phyloP scores from a whole-genome alignment of 1,140 invertebrate species.

The Euschistus heros region DNA sequence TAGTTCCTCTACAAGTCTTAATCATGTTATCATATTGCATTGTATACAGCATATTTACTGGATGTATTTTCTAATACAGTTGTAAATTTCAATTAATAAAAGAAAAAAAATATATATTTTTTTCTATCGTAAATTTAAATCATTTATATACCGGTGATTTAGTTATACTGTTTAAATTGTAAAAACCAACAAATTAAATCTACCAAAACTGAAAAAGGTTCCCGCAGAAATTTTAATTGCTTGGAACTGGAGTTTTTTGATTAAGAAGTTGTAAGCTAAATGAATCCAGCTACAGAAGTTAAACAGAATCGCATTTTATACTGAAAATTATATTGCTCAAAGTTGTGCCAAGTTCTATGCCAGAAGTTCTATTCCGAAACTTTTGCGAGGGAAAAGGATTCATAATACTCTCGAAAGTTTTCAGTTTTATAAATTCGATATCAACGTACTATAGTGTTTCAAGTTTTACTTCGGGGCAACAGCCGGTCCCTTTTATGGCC shows the following conservation, averaged over 20 bases:
- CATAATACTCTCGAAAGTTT: constrained; percentile 11
- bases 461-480: no score
- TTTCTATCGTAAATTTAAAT: no score
- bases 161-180: no score
- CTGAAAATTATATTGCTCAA: constrained; percentile 13
- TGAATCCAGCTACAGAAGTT: constrained; percentile 8
- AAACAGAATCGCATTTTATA: constrained; percentile 13
- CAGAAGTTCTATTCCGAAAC: constrained; percentile 3
- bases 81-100: no score
- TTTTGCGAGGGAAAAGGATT: neutral
- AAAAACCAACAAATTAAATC: neutral
- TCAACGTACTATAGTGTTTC: constrained; percentile 9
- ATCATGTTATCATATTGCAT: no score
- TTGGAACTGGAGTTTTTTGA: constrained; percentile 2
- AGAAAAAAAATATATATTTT: no score
- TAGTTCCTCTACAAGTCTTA: no score
- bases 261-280: constrained; percentile 15
- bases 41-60: no score
- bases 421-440: constrained; percentile 6
- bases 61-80: no score
- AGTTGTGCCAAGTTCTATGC: neutral
- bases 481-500: no score
- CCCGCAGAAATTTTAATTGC: constrained; percentile 6
- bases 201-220: neutral
- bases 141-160: no score